Percentiles rank a stretch among this genome's conserved stretches.
phyloP scores from a whole-genome alignment of 2,797 vertebrate genomes.

The Sebastes aleutianus region DNA sequence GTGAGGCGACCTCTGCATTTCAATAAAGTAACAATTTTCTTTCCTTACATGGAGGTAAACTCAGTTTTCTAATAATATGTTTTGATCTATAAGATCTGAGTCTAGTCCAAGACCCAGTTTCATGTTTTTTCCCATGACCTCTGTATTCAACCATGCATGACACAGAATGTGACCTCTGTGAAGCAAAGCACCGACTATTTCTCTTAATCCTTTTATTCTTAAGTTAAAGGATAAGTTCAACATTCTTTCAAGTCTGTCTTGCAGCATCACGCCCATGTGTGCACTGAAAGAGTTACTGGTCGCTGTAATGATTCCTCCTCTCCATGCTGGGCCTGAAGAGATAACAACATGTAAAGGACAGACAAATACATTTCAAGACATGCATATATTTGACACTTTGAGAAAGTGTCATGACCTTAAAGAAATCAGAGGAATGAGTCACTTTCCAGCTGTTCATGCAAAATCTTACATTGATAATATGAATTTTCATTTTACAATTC shows the following conservation, averaged over 20 bases:
- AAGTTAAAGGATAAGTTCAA: background rate
- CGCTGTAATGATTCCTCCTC: background rate
- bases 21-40: background rate
- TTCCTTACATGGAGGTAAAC: background rate
- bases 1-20: background rate
- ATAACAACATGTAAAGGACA: background rate
- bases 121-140: slow-evolving; percentile 12
- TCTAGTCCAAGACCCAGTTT: background rate
- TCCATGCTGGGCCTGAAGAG: background rate
- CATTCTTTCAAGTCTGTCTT: background rate
- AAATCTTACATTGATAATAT: background rate
- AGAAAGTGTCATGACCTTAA: background rate
- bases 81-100: background rate
- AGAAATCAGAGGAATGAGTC: background rate
- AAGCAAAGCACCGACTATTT: background rate
- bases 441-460: background rate
- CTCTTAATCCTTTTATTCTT: background rate
- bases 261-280: background rate
- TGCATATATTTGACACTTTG: background rate
- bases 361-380: background rate
- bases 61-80: background rate
- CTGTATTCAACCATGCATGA: slow-evolving; percentile 17
- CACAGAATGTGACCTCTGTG: slow-evolving; percentile 14
- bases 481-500: background rate
- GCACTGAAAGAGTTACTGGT: background rate